Percentiles rank a stretch among this genome's conserved stretches.
These are phyloP conservation scores for Boloria selene DNA, from an alignment of 2,888 invertebrate genomes.

Conservation along the genomic window DNA sequence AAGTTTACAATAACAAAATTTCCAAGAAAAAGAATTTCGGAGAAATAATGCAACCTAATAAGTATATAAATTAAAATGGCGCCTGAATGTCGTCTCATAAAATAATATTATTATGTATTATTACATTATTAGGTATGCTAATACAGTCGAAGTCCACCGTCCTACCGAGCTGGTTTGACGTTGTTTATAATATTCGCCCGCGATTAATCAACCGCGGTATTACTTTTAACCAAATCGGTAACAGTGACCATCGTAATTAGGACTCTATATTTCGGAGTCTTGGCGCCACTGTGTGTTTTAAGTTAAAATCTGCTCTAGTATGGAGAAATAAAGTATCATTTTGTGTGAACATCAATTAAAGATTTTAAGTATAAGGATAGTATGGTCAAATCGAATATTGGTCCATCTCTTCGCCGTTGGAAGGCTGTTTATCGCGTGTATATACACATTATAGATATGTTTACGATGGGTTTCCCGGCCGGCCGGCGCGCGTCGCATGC, in stretches of 20 bases:
- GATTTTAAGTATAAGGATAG: background rate
- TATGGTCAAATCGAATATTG: slow-evolving; percentile 25
- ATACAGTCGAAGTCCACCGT: slow-evolving; percentile 45
- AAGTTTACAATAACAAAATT: background rate
- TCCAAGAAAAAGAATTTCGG: slow-evolving; percentile 16
- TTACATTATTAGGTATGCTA: slow-evolving; percentile 49
- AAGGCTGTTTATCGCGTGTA: slow-evolving; percentile 48
- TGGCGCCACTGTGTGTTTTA: slow-evolving; percentile 52
- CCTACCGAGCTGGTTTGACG: slow-evolving; percentile 48
- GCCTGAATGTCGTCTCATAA: slow-evolving; percentile 45
- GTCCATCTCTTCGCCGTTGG: slow-evolving; percentile 38
- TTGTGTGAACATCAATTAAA: background rate
- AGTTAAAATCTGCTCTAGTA: slow-evolving; percentile 23
- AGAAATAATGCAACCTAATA: slow-evolving; percentile 32
- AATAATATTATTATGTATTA: slow-evolving; percentile 44
- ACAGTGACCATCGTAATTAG: slow-evolving; percentile 42
- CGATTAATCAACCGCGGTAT: slow-evolving; percentile 50
- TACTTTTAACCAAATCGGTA: slow-evolving; percentile 52
- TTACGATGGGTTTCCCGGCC: slow-evolving; percentile 62
- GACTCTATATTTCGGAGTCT: slow-evolving; percentile 43
- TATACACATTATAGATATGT: slow-evolving; percentile 21
- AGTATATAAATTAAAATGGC: slow-evolving; percentile 38
- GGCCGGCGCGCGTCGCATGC: slow-evolving; percentile 55
- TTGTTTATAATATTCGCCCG: slow-evolving; percentile 56
- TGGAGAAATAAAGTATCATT: slow-evolving; percentile 24